A percentile compares a stretch with the other conserved stretches of the same genome.
phyloP scores from a whole-genome alignment of 2,888 invertebrate species.

The Ligdia adustata region DNA sequence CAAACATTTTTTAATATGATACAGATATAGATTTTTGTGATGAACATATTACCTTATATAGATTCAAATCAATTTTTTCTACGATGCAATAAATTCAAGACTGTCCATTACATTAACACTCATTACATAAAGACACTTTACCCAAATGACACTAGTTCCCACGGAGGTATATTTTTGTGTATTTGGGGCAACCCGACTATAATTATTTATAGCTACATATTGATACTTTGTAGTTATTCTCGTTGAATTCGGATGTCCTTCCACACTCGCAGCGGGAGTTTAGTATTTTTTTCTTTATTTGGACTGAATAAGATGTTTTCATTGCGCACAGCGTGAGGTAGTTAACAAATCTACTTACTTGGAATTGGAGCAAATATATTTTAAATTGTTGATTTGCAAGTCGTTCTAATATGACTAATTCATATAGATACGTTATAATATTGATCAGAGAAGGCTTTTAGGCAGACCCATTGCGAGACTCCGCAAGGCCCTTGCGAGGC shows the following conservation, averaged over 20 bases:
- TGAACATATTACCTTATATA: too few species aligned
- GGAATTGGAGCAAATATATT: conserved; percentile 4
- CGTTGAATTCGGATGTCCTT: conserved; percentile 57
- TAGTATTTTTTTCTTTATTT: conserved; percentile 26
- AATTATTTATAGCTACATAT: conserved; percentile 17
- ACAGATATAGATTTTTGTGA: too few species aligned
- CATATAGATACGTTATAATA: too few species aligned
- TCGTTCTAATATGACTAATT: too few species aligned
- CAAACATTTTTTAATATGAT: too few species aligned
- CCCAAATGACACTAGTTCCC: conserved; percentile 61
- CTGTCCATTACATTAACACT: conserved; percentile 19
- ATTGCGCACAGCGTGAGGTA: conserved; percentile 47
- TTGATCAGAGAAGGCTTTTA: too few species aligned
- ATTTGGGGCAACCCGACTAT: conserved; percentile 46
- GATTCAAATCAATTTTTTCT: too few species aligned
- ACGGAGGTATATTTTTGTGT: conserved; percentile 42
- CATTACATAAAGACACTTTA: conserved; percentile 9
- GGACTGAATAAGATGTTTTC: conserved; percentile 55
- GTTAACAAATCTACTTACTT: conserved; percentile 11
- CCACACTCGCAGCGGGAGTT: conserved; percentile 42
- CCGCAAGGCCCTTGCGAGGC: too few species aligned
- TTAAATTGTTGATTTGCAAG: too few species aligned
- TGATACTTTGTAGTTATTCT: conserved; percentile 30
- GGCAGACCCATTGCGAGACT: too few species aligned
- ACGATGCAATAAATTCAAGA: conserved; percentile 7